Conservation (phyloP, 2,113 vertebrate species). For the Holacanthus passer region DNA sequence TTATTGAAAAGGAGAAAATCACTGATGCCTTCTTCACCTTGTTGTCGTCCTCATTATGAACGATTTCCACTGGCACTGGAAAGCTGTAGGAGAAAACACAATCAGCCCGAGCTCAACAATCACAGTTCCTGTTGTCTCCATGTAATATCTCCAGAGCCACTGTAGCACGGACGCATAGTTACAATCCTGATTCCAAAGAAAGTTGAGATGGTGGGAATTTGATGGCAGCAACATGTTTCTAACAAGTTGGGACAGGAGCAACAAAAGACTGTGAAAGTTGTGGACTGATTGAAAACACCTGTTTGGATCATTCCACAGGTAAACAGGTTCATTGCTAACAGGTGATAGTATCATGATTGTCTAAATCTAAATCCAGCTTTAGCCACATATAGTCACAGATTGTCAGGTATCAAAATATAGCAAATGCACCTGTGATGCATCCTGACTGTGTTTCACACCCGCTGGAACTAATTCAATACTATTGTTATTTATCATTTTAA, state of each 20-base stretch:
- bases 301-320: no score
- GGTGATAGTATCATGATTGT: neutral
- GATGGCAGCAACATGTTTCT: no score
- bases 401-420: neutral
- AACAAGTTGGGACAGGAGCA: no score
- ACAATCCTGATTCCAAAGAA: no score
- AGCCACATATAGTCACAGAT: neutral
- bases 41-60: neutral
- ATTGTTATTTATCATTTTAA: neutral
- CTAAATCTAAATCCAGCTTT: neutral
- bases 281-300: no score
- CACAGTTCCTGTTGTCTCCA: neutral
- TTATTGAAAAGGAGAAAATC: slow-evolving; percentile 6
- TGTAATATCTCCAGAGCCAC: no score
- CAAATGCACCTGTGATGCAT: neutral
- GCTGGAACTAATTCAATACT: neutral
- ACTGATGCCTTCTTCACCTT: neutral
- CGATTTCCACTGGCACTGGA: neutral
- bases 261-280: no score
- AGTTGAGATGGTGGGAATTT: no score
- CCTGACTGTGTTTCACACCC: neutral
- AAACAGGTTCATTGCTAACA: neutral
- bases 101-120: neutral
- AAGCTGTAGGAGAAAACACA: neutral
- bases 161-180: neutral